Conservation (phyloP, 1,140 invertebrate species). For the Patella vulgata region DNA sequence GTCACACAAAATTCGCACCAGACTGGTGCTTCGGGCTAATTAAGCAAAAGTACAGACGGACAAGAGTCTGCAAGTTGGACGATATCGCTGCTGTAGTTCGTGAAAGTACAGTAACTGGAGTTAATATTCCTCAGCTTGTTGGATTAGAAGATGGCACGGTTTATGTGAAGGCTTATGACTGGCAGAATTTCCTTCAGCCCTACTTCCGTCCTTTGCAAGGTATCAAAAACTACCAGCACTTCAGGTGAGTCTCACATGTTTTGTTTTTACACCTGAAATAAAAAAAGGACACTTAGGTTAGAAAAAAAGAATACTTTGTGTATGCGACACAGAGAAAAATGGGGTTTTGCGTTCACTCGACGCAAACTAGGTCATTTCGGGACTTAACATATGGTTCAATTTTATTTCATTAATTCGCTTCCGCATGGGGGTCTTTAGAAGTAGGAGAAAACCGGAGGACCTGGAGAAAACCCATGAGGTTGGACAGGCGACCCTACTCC, state of each 20-base stretch:
- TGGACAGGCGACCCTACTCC: too few relatives aligned
- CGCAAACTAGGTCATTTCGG: too few relatives aligned
- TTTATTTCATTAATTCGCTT: too few relatives aligned
- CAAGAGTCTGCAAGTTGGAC: slow-evolving; percentile 20
- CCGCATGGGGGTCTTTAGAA: too few relatives aligned
- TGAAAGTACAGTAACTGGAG: slow-evolving; percentile 19
- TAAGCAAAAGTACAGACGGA: slow-evolving; percentile 25
- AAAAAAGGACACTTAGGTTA: too few relatives aligned
- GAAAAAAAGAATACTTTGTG: too few relatives aligned
- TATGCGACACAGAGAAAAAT: too few relatives aligned
- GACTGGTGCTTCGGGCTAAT: slow-evolving; percentile 46
- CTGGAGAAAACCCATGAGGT: too few relatives aligned
- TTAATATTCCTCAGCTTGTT: slow-evolving; percentile 35
- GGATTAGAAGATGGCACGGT: slow-evolving; percentile 24
- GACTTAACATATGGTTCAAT: too few relatives aligned
- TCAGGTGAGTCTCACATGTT: slow-evolving; percentile 4
- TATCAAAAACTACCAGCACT: slow-evolving; percentile 32
- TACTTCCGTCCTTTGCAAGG: slow-evolving; percentile 28
- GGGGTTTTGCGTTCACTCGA: too few relatives aligned
- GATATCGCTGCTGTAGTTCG: slow-evolving; percentile 26
- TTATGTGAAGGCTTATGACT: slow-evolving; percentile 24
- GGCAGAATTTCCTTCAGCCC: slow-evolving; percentile 23
- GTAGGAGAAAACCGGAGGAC: too few relatives aligned
- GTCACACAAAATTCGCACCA: slow-evolving; percentile 44
- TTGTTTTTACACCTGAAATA: too few relatives aligned